phyloP scores from a whole-genome alignment of 64 coral and sea anemone species.

The Porites australiensis region DNA sequence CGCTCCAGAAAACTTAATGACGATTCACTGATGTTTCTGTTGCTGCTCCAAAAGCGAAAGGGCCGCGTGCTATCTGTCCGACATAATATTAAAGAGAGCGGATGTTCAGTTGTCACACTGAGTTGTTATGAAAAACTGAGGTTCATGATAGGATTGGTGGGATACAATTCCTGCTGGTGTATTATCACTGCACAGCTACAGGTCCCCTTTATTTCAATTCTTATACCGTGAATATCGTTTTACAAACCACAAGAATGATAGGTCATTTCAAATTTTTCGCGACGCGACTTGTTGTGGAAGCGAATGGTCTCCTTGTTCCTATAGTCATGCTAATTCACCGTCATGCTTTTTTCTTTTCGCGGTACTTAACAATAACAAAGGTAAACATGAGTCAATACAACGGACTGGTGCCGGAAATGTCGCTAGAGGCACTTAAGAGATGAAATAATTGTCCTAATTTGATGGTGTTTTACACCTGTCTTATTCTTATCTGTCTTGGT shows the following conservation, averaged over 20 bases:
- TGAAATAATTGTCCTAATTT: slow-evolving; percentile 12
- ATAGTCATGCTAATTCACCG: slow-evolving; percentile 28
- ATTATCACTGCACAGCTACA: not conserved
- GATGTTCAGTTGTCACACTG: no score
- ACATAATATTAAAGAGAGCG: no score
- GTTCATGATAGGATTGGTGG: no score
- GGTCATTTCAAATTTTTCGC: not conserved
- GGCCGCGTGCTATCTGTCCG: no score
- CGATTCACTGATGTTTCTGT: no score
- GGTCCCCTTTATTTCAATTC: slow-evolving; percentile 4
- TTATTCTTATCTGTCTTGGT: not conserved
- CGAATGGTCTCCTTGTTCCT: slow-evolving; percentile 1
- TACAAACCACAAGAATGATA: slow-evolving; percentile 4
- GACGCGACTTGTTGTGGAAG: not conserved
- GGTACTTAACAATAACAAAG: slow-evolving; percentile 18
- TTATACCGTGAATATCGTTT: not conserved
- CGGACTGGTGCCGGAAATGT: not conserved
- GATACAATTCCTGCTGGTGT: no score
- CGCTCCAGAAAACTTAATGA: no score
- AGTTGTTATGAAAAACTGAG: no score
- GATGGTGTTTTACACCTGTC: not conserved
- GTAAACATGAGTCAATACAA: slow-evolving; percentile 11
- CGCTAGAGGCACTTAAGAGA: slow-evolving; percentile 8
- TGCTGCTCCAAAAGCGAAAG: no score
- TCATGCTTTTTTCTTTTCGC: slow-evolving; percentile 15